Conservation (phyloP, 2,113 vertebrate species). For the Potamarius usumacintae region DNA sequence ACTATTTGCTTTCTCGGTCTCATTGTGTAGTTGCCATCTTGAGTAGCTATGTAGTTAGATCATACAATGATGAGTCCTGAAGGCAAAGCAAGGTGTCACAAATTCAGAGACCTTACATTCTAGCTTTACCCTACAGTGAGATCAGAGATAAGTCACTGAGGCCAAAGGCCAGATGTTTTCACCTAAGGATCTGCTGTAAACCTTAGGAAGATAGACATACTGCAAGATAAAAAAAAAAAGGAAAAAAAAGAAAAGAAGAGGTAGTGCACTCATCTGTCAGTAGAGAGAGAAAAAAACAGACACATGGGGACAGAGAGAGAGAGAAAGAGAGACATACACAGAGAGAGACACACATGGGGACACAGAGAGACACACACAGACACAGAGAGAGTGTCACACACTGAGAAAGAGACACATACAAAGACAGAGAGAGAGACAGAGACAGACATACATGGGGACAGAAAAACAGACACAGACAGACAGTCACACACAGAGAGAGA, state of each 20-base stretch:
- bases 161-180: background rate
- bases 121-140: background rate
- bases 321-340: too few species aligned
- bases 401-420: too few species aligned
- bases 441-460: too few species aligned
- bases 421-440: too few species aligned
- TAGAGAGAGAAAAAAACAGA: too few species aligned
- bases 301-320: background rate
- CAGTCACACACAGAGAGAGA: too few species aligned
- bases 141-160: slow-evolving; percentile 3
- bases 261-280: background rate
- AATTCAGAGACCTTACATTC: background rate
- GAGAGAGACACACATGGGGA: too few species aligned
- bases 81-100: background rate
- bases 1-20: slow-evolving; percentile 1
- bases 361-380: too few species aligned
- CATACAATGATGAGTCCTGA: background rate
- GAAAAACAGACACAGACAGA: too few species aligned
- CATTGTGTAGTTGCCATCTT: background rate
- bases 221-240: background rate
- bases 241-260: background rate
- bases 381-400: too few species aligned
- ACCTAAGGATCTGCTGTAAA: background rate
- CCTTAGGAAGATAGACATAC: background rate
- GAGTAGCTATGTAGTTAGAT: background rate